Conservation (phyloP, 2,797 vertebrate genomes). For the Enteromius anoplus region DNA sequence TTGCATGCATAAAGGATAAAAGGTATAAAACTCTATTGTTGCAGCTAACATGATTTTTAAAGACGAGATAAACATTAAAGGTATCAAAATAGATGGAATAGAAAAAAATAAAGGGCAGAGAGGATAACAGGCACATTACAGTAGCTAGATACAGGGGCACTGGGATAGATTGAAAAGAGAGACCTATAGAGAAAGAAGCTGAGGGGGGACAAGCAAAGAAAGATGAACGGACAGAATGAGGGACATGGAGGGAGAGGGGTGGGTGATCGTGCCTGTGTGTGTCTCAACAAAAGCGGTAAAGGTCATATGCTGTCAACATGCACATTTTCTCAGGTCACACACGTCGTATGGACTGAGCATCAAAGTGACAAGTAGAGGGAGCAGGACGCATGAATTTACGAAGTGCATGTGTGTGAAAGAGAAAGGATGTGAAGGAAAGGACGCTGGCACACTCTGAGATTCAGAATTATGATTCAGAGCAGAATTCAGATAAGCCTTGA, state of each 20-base stretch:
- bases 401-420: constrained; percentile 33
- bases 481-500: constrained; percentile 41
- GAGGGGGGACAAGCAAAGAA: neutral
- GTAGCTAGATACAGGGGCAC: neutral
- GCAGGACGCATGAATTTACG: constrained; percentile 29
- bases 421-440: constrained; percentile 32
- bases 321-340: constrained; percentile 55
- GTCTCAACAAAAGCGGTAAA: constrained; percentile 41
- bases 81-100: neutral
- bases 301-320: constrained; percentile 51
- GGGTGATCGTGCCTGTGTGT: constrained; percentile 2
- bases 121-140: neutral
- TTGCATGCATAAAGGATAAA: neutral
- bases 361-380: constrained; percentile 40
- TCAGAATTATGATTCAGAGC: constrained; percentile 42
- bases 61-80: neutral
- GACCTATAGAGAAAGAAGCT: neutral
- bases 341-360: constrained; percentile 48
- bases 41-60: neutral
- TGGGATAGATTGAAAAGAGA: neutral
- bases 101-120: neutral
- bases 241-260: constrained; percentile 22
- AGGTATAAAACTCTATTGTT: neutral
- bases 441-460: constrained; percentile 28
- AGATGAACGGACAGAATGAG: constrained; percentile 13